These are phyloP conservation scores for Melospiza melodia DNA, from an alignment of 2,113 vertebrate species.

Conservation along the genomic window DNA sequence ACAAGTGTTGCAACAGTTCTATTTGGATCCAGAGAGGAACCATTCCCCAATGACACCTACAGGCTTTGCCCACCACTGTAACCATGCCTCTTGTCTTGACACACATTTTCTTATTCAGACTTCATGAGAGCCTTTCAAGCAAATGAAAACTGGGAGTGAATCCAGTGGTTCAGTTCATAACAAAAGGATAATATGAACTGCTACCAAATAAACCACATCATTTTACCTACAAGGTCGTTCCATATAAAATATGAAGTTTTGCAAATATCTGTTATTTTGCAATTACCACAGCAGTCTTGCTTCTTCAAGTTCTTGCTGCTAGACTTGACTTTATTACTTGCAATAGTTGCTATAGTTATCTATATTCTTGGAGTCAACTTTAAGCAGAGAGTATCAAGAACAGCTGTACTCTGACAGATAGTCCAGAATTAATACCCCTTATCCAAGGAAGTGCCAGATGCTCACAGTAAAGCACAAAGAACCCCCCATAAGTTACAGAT, in stretches of 20 bases:
- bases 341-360: not conserved
- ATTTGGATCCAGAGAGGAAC: not conserved
- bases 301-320: not conserved
- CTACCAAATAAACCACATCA: not conserved
- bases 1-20: not conserved
- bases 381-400: not conserved
- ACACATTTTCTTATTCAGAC: not conserved
- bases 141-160: not conserved
- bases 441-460: not conserved
- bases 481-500: not conserved
- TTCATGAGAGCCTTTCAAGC: not conserved
- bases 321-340: not conserved
- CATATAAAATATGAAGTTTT: not conserved
- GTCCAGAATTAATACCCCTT: not conserved
- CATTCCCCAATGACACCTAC: not conserved
- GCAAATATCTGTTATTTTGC: not conserved
- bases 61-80: not conserved
- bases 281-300: not conserved
- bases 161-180: not conserved
- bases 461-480: not conserved
- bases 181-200: not conserved
- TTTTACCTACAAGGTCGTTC: not conserved
- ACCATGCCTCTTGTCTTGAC: rapidly evolving
- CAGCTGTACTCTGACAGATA: not conserved
- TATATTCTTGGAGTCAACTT: not conserved